phyloP scores from a whole-genome alignment of 2,113 vertebrate genomes.

The Paradoxurus hermaphroditus region DNA sequence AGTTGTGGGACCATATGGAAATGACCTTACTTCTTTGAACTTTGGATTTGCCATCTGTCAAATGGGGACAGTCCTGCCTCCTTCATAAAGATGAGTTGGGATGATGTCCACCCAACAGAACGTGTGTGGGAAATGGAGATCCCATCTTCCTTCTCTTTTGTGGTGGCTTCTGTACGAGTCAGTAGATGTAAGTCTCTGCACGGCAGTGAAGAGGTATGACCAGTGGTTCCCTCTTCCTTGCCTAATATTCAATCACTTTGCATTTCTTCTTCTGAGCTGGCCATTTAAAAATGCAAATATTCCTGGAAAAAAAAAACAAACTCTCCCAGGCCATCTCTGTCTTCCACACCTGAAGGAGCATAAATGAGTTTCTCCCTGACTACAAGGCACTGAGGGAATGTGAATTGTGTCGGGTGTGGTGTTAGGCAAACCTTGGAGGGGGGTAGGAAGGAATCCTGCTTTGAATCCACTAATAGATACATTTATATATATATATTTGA shows the following conservation, averaged over 20 bases:
- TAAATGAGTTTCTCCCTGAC: conserved; percentile 18
- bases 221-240: background rate
- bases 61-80: background rate
- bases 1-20: background rate
- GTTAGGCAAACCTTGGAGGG: background rate
- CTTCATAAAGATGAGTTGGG: background rate
- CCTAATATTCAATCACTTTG: conserved; percentile 36
- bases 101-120: background rate
- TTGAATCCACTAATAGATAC: background rate
- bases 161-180: background rate
- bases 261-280: conserved; percentile 48
- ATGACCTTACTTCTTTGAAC: conserved; percentile 14
- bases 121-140: rapidly evolving
- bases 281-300: conserved; percentile 66
- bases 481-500: background rate
- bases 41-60: conserved; percentile 16
- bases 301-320: background rate
- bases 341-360: background rate
- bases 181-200: background rate
- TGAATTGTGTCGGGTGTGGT: background rate
- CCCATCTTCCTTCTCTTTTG: background rate
- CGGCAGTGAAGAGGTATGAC: background rate
- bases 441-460: background rate
- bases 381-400: background rate
- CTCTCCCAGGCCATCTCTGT: background rate